A percentile compares a stretch with the other conserved stretches of the same genome.
phyloP scores from a whole-genome alignment of 2,113 vertebrate species.

The Oophaga pumilio region DNA sequence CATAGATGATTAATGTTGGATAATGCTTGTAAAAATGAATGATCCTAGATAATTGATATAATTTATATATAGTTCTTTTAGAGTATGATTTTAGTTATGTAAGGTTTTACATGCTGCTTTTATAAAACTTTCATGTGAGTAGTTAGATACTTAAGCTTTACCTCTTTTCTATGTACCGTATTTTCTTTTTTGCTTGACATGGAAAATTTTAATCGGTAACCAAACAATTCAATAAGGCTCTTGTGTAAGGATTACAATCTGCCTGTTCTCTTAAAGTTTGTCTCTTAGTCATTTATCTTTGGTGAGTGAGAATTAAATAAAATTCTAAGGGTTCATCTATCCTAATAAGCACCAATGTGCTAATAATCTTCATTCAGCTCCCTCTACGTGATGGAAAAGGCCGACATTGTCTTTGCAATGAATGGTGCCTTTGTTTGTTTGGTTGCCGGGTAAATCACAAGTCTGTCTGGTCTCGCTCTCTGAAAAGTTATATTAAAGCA shows the following conservation, averaged over 20 bases:
- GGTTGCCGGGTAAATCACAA: conserved; percentile 56
- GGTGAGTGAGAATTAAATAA: conserved; percentile 41
- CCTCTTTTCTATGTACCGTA: too few relatives aligned
- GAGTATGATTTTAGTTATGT: not conserved
- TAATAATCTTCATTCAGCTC: conserved; percentile 56
- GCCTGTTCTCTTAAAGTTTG: not conserved
- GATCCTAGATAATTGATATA: too few relatives aligned
- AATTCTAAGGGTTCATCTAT: conserved; percentile 54
- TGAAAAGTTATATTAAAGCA: conserved; percentile 51
- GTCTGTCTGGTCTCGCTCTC: conserved; percentile 45
- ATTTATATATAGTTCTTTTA: too few relatives aligned
- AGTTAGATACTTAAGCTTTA: too few relatives aligned
- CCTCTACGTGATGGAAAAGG: conserved; percentile 53
- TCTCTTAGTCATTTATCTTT: conserved; percentile 43
- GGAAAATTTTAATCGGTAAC: not conserved
- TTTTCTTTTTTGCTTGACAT: not conserved
- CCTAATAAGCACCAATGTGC: conserved; percentile 48
- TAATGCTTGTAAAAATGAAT: too few relatives aligned
- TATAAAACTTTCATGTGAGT: not conserved
- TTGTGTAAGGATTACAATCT: conserved; percentile 28
- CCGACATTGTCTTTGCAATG: conserved; percentile 56
- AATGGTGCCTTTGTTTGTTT: conserved; percentile 55
- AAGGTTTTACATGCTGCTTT: not conserved
- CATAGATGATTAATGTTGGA: too few relatives aligned
- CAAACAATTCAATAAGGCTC: not conserved